Evolutionary conservation across 1,140 invertebrate genomes (phyloP).

Genomic region (Zaprionus davidi): DNA sequence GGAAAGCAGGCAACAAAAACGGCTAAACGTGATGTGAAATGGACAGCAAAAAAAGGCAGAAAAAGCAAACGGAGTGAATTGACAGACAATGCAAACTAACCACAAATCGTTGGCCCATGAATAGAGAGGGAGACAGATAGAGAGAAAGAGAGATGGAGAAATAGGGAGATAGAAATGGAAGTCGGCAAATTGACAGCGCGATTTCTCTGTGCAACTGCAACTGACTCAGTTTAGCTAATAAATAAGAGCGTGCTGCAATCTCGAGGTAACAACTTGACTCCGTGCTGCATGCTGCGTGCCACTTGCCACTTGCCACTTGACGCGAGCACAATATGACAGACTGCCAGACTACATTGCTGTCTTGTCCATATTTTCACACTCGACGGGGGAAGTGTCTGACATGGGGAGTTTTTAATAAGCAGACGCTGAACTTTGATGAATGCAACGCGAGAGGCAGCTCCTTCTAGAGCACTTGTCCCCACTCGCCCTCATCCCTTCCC

Average conservation of each 20-base stretch:
- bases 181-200: constrained; percentile 16
- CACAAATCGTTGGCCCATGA: constrained; percentile 14
- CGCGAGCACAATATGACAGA: constrained; percentile 38
- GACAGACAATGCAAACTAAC: constrained; percentile 24
- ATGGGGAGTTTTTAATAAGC: constrained; percentile 69
- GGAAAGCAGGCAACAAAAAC: constrained; percentile 56
- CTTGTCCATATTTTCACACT: constrained; percentile 65
- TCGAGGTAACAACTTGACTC: constrained; percentile 33
- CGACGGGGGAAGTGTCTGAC: constrained; percentile 33
- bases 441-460: constrained; percentile 33
- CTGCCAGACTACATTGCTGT: constrained; percentile 9
- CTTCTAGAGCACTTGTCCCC: background rate
- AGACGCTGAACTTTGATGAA: constrained; percentile 64
- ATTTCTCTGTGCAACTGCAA: constrained; percentile 6
- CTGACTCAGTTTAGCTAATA: constrained; percentile 35
- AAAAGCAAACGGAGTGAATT: constrained; percentile 1
- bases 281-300: background rate
- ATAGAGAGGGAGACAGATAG: background rate
- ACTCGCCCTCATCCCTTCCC: background rate
- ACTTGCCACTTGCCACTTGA: constrained; percentile 43
- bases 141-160: background rate
- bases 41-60: constrained; percentile 12
- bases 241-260: constrained; percentile 30
- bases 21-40: constrained; percentile 31
- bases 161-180: background rate